Evolutionary conservation across 2,797 vertebrate species (phyloP).

Genomic region (Yasuhikotakia modesta): DNA sequence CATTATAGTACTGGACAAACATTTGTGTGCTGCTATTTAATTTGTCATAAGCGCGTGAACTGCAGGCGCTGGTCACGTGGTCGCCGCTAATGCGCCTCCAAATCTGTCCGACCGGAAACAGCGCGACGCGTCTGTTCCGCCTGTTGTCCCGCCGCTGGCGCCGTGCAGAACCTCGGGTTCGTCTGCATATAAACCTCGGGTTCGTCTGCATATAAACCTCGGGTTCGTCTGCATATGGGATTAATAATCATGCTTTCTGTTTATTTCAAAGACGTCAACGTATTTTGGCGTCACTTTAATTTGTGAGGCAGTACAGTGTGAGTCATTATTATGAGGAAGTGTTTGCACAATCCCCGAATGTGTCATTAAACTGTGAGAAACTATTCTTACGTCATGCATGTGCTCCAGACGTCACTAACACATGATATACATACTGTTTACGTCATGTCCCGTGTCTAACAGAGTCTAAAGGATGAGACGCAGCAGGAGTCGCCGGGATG

Average conservation of each 20-base stretch:
- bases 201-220: no score
- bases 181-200: no score
- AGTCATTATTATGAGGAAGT: neutral
- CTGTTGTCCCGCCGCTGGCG: no score
- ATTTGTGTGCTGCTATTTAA: no score
- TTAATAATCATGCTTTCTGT: neutral
- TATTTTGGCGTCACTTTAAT: neutral
- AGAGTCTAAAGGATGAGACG: conserved; percentile 65
- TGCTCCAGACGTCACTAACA: neutral
- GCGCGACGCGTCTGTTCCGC: no score
- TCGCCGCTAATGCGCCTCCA: no score
- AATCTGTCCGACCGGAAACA: no score
- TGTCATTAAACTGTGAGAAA: neutral
- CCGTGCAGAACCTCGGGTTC: no score
- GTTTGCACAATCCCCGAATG: neutral
- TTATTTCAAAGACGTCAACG: neutral
- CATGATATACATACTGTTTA: no score
- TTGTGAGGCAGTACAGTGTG: neutral
- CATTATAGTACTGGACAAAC: no score
- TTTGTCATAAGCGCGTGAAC: no score
- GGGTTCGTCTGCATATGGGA: neutral
- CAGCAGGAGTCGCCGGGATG: conserved; percentile 60
- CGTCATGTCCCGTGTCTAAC: neutral
- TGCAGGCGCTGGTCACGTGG: no score
- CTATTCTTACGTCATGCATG: neutral